Percentiles rank a stretch among this genome's conserved stretches.
Conservation (phyloP, 2,113 vertebrate species). For the Mola mola region DNA sequence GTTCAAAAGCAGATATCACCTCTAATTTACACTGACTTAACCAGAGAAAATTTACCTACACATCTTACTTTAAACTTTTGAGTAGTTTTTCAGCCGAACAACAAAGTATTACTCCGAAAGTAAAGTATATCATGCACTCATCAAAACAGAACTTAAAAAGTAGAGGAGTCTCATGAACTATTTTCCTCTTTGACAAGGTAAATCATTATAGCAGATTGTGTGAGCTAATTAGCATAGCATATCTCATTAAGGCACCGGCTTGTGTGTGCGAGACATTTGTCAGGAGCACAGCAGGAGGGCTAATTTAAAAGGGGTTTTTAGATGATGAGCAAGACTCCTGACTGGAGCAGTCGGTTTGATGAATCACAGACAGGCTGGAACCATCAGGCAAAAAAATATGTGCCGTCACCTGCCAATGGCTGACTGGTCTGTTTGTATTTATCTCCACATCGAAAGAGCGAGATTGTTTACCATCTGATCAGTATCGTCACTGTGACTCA, state of each 20-base stretch:
- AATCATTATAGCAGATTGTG: conserved; percentile 54
- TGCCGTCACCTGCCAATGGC: conserved; percentile 52
- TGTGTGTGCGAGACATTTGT: conserved; percentile 43
- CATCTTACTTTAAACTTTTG: conserved; percentile 8
- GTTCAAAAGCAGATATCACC: conserved; percentile 22
- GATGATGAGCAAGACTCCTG: conserved; percentile 41
- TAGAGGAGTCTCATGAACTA: too few species aligned
- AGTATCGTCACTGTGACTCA: not conserved
- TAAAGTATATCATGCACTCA: conserved; percentile 13
- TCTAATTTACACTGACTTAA: conserved; percentile 5
- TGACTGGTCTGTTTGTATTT: conserved; percentile 54
- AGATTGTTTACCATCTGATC: conserved; percentile 24
- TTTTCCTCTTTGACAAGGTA: conserved; percentile 47
- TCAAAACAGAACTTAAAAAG: conserved; percentile 9
- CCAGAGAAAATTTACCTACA: not conserved
- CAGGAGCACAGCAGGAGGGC: conserved; percentile 36
- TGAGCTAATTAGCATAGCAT: conserved; percentile 60
- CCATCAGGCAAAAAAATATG: conserved; percentile 38
- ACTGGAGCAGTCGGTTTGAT: conserved; percentile 15
- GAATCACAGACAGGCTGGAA: conserved; percentile 15
- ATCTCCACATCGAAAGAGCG: conserved; percentile 31
- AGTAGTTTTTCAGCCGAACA: not conserved
- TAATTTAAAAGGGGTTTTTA: conserved; percentile 39
- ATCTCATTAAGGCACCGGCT: conserved; percentile 51
- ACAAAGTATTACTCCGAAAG: not conserved